Evolutionary conservation across 2,797 vertebrate genomes (phyloP), one percentile per base, ranked within the genome.

Genomic region (Paedocypris micromegethes): DNA sequence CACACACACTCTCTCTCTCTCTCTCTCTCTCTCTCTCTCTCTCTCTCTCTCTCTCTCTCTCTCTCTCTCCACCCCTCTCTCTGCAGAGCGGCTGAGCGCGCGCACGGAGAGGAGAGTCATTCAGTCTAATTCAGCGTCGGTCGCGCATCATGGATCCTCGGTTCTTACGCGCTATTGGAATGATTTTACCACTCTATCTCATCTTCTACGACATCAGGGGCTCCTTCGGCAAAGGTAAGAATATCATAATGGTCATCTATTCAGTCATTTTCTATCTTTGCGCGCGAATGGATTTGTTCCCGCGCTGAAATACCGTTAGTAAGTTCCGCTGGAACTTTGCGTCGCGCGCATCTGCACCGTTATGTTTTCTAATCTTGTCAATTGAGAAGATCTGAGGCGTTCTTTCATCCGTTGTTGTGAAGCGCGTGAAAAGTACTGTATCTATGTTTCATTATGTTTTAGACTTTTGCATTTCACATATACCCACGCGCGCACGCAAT

Each of bases 221-320:
- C 56, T 68, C 77, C 45, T 39, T 59, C 61, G 61, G 70, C 59
- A 78, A 74, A 78, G 81, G 81, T 81, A 58, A 78, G 78, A 7
- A 37, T 37, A 5, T 39, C 5, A 3, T 55, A 8, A 48, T 69
- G 4, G 6, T 2, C 5, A 48, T 49, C 1, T 42, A 53, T 3
- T 4, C 8, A 4, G 4, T 5, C 39, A 1, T 23, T 23, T 23
- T 23, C 23, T 23, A 23, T 23, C 23, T 23, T 59, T 45, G 39
- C 9, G 5, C 5, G 6, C 39, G 1, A 23, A 23, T 6, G 23
- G 62, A 41, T 55, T 40, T 5, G 52, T 65, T 5, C 9, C 7
- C 52, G 63, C 63, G 43, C 5, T 23, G 9, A 47, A 5, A 40
- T 41, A 23, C 49, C 49, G 49, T 9, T 23, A 23, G 23, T 23